These are phyloP conservation scores for Venusia cambrica DNA, from an alignment of 2,888 invertebrate species.

Conservation along the genomic window DNA sequence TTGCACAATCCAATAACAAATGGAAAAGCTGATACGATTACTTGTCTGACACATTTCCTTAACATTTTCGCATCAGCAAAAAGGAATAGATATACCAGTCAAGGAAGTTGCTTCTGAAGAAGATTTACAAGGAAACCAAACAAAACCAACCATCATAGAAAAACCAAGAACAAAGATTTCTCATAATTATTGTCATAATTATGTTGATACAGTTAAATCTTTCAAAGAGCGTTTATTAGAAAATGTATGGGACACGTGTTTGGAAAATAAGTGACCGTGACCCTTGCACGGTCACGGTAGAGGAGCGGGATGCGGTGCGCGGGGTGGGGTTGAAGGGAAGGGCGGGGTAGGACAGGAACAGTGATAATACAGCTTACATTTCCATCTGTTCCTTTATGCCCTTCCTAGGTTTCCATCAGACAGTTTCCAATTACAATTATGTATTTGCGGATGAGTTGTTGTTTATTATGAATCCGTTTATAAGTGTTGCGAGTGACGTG, in stretches of 20 bases:
- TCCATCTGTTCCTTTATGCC: constrained; percentile 35
- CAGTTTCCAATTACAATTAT: constrained; percentile 38
- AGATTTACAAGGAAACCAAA: not conserved
- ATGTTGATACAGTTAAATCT: too few species aligned
- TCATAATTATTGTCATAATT: too few species aligned
- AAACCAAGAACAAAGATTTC: too few species aligned
- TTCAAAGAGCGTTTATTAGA: constrained; percentile 31
- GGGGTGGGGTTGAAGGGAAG: constrained; percentile 49
- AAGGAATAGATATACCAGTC: too few species aligned
- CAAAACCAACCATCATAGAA: not conserved
- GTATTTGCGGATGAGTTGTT: constrained; percentile 47
- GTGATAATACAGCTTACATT: constrained; percentile 24
- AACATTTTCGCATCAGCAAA: constrained; percentile 1
- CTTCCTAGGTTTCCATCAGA: constrained; percentile 32
- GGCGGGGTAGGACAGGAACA: constrained; percentile 29
- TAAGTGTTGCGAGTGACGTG: constrained; percentile 71
- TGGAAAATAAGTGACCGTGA: constrained; percentile 69
- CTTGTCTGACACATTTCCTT: constrained; percentile 17
- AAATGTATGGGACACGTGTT: constrained; percentile 49
- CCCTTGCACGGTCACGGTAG: constrained; percentile 63
- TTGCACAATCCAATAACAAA: constrained; percentile 53
- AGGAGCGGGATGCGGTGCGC: constrained; percentile 39
- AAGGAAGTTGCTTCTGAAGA: too few species aligned
- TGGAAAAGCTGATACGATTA: constrained; percentile 33
- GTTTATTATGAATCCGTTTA: constrained; percentile 68